Conservation (phyloP, 2,113 vertebrate species). For the Cyprinus carpio region DNA sequence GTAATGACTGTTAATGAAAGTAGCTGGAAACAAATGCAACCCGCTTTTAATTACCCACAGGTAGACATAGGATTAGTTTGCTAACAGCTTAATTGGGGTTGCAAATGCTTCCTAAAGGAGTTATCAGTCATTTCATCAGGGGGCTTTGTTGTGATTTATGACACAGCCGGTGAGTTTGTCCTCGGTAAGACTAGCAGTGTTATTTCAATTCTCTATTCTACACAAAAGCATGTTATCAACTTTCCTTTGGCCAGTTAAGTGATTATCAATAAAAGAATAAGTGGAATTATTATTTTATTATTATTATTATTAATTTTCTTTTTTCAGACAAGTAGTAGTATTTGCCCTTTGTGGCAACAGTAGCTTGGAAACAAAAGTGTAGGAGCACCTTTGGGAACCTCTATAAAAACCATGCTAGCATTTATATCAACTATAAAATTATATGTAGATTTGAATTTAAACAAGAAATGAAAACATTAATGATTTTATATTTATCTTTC, state of each 20-base stretch:
- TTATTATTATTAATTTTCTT: too few species aligned
- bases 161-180: neutral
- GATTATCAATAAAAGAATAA: neutral
- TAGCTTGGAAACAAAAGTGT: neutral
- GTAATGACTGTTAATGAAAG: conserved; percentile 41
- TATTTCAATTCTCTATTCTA: neutral
- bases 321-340: neutral
- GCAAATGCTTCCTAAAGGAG: conserved; percentile 45
- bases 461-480: too few species aligned
- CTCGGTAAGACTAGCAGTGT: neutral
- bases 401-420: neutral
- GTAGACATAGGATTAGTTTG: conserved; percentile 42
- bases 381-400: neutral
- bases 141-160: conserved; percentile 33
- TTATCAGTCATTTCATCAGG: conserved; percentile 32
- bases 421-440: neutral
- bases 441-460: neutral
- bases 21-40: conserved; percentile 43
- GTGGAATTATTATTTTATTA: neutral
- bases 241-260: neutral
- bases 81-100: conserved; percentile 50
- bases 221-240: neutral
- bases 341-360: neutral
- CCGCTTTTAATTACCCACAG: conserved; percentile 52
- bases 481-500: too few species aligned